Conservation (phyloP, 2,888 invertebrate species). For the Argyra leucocephala region DNA sequence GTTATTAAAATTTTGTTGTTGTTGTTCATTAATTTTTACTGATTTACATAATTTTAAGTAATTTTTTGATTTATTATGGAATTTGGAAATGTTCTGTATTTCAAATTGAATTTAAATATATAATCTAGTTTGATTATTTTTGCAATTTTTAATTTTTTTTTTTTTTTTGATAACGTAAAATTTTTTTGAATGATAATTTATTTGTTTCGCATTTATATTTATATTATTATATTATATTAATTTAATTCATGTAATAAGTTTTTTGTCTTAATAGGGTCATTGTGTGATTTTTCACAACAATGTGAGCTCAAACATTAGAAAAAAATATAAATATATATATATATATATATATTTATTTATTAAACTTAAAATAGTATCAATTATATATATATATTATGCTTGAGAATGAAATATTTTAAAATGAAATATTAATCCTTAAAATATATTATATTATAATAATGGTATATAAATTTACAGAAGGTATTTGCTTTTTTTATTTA, state of each 20-base stretch:
- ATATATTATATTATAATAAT: conserved; percentile 1
- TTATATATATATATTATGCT: not conserved
- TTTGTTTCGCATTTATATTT: not conserved
- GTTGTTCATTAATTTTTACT: not conserved
- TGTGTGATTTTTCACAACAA: conserved; percentile 2
- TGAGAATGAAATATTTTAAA: not conserved
- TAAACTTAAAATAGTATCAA: not conserved
- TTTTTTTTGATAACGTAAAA: not conserved
- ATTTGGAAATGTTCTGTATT: not conserved
- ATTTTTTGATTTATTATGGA: not conserved
- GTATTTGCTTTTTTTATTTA: not conserved
- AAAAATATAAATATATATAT: not conserved
- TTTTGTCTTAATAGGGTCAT: not conserved
- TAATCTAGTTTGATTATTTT: no score
- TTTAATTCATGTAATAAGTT: not conserved
- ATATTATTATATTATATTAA: not conserved
- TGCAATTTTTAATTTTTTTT: not conserved
- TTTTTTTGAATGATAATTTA: not conserved
- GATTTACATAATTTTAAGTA: not conserved
- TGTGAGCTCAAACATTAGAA: not conserved
- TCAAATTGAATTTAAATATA: not conserved
- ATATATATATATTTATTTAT: not conserved
- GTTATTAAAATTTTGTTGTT: not conserved
- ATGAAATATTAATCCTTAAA: not conserved
- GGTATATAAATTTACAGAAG: conserved; percentile 2